Conservation (phyloP, 2,888 invertebrate species). For the Cheilosia scutellata region DNA sequence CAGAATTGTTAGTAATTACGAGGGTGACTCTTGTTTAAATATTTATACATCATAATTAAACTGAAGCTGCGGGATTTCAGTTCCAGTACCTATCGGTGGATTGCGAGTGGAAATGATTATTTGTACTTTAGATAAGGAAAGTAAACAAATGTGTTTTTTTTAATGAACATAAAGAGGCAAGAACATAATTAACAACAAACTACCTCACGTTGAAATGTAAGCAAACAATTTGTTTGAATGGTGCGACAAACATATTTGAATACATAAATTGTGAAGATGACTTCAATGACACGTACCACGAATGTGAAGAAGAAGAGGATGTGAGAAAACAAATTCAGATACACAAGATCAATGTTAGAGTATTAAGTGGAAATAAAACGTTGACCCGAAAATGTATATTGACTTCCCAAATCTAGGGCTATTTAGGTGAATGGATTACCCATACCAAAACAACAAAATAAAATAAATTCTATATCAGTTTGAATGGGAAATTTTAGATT, state of each 20-base stretch:
- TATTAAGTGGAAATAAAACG: too few relatives aligned
- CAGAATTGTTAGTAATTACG: slow-evolving; percentile 24
- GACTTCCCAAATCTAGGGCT: too few relatives aligned
- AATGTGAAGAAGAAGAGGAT: too few relatives aligned
- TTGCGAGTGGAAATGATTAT: slow-evolving; percentile 17
- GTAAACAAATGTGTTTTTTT: slow-evolving; percentile 30
- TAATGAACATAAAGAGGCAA: neutral
- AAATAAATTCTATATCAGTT: too few relatives aligned
- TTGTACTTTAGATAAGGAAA: slow-evolving; percentile 32
- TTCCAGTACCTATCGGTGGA: neutral
- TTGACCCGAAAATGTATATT: too few relatives aligned
- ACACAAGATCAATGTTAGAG: too few relatives aligned
- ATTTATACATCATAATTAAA: slow-evolving; percentile 26
- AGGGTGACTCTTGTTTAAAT: slow-evolving; percentile 30
- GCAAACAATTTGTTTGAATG: neutral
- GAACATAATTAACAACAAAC: neutral
- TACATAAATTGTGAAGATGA: neutral
- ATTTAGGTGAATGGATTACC: too few relatives aligned
- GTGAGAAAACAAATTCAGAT: too few relatives aligned
- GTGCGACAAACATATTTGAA: neutral
- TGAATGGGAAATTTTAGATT: too few relatives aligned
- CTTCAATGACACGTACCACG: too few relatives aligned
- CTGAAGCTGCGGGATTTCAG: neutral
- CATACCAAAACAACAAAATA: too few relatives aligned
- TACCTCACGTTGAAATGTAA: neutral